These are phyloP conservation scores for Panagrolaimus sp. DNA, from an alignment of 1,140 invertebrate genomes.

Conservation along the genomic window DNA sequence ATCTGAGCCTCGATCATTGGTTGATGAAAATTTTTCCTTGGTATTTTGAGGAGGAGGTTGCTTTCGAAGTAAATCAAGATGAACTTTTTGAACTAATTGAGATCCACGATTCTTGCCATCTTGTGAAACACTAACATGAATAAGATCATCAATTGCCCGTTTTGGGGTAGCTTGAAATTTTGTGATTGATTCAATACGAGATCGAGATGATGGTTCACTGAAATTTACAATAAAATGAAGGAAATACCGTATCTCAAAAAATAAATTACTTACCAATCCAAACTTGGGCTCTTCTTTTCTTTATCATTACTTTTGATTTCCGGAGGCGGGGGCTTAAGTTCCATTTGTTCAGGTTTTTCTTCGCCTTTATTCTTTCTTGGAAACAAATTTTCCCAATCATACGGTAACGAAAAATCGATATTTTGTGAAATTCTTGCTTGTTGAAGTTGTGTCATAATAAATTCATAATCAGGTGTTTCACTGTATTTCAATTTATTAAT, in stretches of 20 bases:
- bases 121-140: not conserved
- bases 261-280: not conserved
- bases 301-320: not conserved
- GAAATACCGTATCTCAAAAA: not conserved
- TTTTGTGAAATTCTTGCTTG: not conserved
- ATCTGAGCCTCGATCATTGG: too few relatives aligned
- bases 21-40: too few relatives aligned
- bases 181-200: not conserved
- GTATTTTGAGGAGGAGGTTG: too few relatives aligned
- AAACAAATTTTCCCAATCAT: slow-evolving; percentile 8
- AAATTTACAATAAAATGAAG: not conserved
- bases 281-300: not conserved
- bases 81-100: too few relatives aligned
- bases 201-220: not conserved
- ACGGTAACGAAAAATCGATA: slow-evolving; percentile 5
- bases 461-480: not conserved
- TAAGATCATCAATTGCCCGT: not conserved
- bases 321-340: not conserved
- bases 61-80: too few relatives aligned
- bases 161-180: not conserved
- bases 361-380: not conserved
- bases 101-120: not conserved
- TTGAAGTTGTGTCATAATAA: not conserved
- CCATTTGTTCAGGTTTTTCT: not conserved
- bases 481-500: not conserved